Percentiles rank a stretch among this genome's conserved stretches.
phyloP scores from a whole-genome alignment of 2,113 vertebrate genomes.

The Rallus limicola region DNA sequence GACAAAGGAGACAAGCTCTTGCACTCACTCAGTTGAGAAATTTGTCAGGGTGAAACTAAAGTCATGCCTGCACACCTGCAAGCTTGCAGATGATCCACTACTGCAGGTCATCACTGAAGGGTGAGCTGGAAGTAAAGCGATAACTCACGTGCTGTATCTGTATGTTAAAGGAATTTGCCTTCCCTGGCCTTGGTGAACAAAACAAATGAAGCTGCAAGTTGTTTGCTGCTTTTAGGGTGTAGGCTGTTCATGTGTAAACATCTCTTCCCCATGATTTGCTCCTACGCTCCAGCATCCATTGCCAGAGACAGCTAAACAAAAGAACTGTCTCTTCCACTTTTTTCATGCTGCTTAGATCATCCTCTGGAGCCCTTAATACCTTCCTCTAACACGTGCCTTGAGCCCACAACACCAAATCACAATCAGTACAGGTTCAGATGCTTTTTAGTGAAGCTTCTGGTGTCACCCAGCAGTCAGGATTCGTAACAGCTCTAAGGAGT shows the following conservation, averaged over 20 bases:
- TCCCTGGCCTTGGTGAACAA: not conserved
- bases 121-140: not conserved
- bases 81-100: not conserved
- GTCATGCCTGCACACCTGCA: not conserved
- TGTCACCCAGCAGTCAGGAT: not conserved
- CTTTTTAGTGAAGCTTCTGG: not conserved
- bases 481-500: not conserved
- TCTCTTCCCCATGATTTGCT: slow-evolving; percentile 10
- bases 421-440: not conserved
- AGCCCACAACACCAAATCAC: not conserved
- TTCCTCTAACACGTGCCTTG: not conserved
- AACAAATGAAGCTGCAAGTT: not conserved
- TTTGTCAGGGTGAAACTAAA: not conserved
- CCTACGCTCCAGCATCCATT: not conserved
- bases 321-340: not conserved
- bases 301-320: slow-evolving; percentile 50
- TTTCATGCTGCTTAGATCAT: slow-evolving; percentile 21
- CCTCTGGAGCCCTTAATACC: not conserved
- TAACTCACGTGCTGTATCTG: not conserved
- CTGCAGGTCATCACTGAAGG: not conserved
- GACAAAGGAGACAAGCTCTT: not conserved
- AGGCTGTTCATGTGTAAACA: slow-evolving; percentile 1
- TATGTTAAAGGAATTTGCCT: not conserved
- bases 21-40: not conserved
- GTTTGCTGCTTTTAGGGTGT: slow-evolving; percentile 6